phyloP scores from a whole-genome alignment of 2,888 invertebrate species.

The Actias luna region DNA sequence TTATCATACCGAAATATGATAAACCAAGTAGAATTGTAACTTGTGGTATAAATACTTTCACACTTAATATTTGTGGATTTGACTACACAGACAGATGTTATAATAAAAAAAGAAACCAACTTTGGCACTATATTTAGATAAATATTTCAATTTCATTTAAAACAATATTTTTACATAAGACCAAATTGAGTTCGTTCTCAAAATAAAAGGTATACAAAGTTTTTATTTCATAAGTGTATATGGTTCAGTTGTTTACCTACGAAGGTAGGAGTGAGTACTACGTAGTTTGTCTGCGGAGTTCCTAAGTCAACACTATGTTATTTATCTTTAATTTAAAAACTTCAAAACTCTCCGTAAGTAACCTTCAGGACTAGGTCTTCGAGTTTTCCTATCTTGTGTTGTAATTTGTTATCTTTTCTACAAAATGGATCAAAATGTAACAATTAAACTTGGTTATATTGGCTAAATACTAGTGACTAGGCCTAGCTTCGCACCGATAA shows the following conservation, averaged over 20 bases:
- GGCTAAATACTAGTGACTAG: too few species aligned
- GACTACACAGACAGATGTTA: too few species aligned
- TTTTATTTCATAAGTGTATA: neutral
- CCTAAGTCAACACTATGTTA: neutral
- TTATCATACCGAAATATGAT: too few species aligned
- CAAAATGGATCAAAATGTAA: neutral
- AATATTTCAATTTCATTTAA: too few species aligned
- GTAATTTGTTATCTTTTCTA: neutral
- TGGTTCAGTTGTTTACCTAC: neutral
- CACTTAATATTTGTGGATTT: too few species aligned
- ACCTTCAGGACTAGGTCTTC: neutral
- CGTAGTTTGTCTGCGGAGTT: neutral
- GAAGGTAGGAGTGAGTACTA: neutral
- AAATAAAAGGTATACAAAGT: neutral
- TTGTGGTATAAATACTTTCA: too few species aligned
- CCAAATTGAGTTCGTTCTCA: neutral
- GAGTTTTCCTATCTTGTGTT: neutral
- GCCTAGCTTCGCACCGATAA: too few species aligned
- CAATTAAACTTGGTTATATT: too few species aligned
- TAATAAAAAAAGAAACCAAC: too few species aligned
- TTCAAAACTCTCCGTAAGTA: neutral
- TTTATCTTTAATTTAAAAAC: slow-evolving; percentile 11
- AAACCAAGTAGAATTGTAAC: too few species aligned
- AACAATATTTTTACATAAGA: too few species aligned
- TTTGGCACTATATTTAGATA: too few species aligned